These are phyloP conservation scores for Ceryle rudis DNA, from an alignment of 2,797 vertebrate species.

Conservation along the genomic window DNA sequence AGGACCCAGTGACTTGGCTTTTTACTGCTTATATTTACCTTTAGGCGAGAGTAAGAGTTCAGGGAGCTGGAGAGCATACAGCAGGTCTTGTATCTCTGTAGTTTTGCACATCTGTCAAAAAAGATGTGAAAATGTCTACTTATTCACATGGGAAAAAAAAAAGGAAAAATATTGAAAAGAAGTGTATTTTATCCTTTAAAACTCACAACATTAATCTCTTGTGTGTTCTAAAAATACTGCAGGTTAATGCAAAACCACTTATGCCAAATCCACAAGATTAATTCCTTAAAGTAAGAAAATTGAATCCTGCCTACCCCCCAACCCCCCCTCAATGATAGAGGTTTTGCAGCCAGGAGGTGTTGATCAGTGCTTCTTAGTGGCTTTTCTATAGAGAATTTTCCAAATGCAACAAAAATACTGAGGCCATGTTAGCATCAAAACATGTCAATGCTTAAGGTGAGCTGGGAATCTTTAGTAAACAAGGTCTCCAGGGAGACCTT, in stretches of 20 bases:
- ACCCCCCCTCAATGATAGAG: rapidly evolving
- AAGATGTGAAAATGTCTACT: neutral
- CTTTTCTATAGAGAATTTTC: neutral
- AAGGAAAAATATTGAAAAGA: neutral
- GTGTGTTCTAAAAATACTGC: neutral
- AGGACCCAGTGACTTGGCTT: neutral
- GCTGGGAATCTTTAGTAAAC: neutral
- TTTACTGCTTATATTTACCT: neutral
- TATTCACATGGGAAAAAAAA: neutral
- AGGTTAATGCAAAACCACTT: neutral
- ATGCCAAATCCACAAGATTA: neutral
- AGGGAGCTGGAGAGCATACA: neutral
- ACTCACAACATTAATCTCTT: neutral
- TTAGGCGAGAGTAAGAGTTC: neutral
- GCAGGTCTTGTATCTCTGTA: neutral
- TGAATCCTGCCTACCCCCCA: no score
- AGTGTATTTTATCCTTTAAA: neutral
- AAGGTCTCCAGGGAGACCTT: neutral
- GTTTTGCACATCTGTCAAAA: neutral
- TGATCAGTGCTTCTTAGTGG: neutral
- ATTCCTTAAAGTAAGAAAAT: neutral
- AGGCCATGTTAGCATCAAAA: neutral
- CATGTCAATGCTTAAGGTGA: neutral
- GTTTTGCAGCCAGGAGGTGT: neutral
- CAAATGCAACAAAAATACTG: neutral